Base-by-base conservation (phyloP, 53 echinoderm and acorn worm species). In the Zoroaster sp. region DNA sequence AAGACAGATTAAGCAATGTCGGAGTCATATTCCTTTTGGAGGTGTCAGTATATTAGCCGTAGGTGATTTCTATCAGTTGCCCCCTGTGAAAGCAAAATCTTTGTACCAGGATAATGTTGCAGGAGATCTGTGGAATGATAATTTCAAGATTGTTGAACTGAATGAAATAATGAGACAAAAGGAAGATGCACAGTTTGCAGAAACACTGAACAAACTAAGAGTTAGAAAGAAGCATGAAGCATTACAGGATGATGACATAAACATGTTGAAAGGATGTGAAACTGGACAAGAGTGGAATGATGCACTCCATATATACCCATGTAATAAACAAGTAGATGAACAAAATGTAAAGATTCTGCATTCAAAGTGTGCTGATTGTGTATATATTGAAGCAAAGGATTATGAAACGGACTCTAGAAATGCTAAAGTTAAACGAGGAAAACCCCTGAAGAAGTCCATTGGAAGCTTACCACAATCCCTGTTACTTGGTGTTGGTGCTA, bases 151-250 rank as follows among this genome's bases (percentile, higher is more conserved):
- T 38, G 77, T 90, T 41, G 77, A 89, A 55, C 77, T 93, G 32
- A 63, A 73, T 46, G 20, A 74, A 52, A 77, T 92, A 20, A 92
- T 89, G 89, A 89, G 93, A 54, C 89, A 92, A 69, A 92, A 92
- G 44, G 92, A 92, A 45, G 89, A 89, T 76, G 25, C 55, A 18
- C 6, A 53, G 4, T 92, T 83, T 89, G 93, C 93, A 47, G 49
- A 47, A 17, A 47, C 7, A 47, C 49, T 47, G 49, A 47, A 47
- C 49, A 47, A 17, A 47, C 6, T 47, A 47, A 47, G 49, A 47
- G 49, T 11, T 6, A 47, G 77, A 25, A n/a, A 21, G 7, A 21
- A 73, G 5, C 73, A 74, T 31, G 49, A 75, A 1, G 44, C 44
- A 88, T 18, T 44, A 44, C 44, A 44, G 44, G 12, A 44, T 0